Percentiles rank a stretch among this genome's conserved stretches.
These are phyloP conservation scores for Sander lucioperca DNA, from an alignment of 2,113 vertebrate species.

Conservation along the genomic window DNA sequence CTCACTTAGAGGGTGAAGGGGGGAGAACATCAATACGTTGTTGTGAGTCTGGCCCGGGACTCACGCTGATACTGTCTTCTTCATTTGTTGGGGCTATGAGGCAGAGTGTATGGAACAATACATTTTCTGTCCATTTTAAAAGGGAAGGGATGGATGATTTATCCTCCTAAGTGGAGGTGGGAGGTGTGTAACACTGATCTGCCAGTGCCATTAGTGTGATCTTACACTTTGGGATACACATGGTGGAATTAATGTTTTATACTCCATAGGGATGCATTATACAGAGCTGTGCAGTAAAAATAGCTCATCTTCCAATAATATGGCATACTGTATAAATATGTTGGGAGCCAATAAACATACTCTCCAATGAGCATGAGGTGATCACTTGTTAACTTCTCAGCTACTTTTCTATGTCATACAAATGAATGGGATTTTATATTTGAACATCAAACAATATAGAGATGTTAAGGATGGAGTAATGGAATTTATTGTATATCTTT, in stretches of 20 bases:
- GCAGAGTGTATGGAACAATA: constrained; percentile 67
- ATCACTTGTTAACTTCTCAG: constrained; percentile 11
- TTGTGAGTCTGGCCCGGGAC: constrained; percentile 84
- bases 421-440: neutral
- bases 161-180: constrained; percentile 70
- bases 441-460: neutral
- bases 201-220: constrained; percentile 63
- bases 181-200: constrained; percentile 67
- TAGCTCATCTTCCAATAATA: constrained; percentile 55
- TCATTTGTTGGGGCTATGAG: constrained; percentile 75
- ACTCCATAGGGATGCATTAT: constrained; percentile 59
- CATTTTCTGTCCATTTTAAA: constrained; percentile 61
- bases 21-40: constrained; percentile 87
- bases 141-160: constrained; percentile 73
- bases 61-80: constrained; percentile 80
- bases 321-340: constrained; percentile 32
- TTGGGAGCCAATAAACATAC: constrained; percentile 22
- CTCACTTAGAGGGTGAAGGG: constrained; percentile 86
- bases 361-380: neutral
- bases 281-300: constrained; percentile 62
- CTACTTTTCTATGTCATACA: neutral
- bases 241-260: constrained; percentile 61
- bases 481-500: neutral
- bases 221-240: constrained; percentile 60
- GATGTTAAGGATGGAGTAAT: neutral